Conservation (phyloP, 2,113 vertebrate genomes). For the Dolichallabes microphthalmus region DNA sequence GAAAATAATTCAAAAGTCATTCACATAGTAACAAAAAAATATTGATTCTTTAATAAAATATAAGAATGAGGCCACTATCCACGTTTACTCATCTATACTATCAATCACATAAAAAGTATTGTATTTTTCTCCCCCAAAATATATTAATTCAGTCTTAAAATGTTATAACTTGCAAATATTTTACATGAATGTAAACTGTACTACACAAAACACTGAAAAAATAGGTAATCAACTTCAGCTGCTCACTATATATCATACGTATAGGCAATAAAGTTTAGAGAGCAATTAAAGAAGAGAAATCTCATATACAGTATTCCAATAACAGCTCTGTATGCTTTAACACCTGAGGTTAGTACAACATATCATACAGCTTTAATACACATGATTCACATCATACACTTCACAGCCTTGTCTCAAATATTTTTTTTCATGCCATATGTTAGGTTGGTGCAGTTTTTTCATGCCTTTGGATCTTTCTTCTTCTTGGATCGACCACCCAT, state of each 20-base stretch:
- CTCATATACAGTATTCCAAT: constrained; percentile 2
- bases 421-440: background rate
- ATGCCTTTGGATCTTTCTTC: background rate
- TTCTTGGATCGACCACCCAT: background rate
- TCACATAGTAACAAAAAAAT: background rate
- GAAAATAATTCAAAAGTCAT: background rate
- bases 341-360: background rate
- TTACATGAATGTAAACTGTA: constrained; percentile 9
- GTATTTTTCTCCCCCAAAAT: constrained; percentile 37
- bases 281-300: constrained; percentile 1
- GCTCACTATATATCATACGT: background rate
- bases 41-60: background rate
- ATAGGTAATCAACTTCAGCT: constrained; percentile 3
- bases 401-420: background rate
- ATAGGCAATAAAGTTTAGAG: background rate
- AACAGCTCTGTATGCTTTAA: background rate
- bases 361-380: background rate
- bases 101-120: constrained; percentile 24
- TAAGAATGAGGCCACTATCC: background rate
- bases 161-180: constrained; percentile 35
- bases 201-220: background rate
- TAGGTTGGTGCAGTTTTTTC: background rate
- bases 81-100: background rate
- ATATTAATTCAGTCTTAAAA: constrained; percentile 68
- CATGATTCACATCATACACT: no score